Evolutionary conservation across 2,888 invertebrate species (phyloP).

Genomic region (Diabrotica balteata): DNA sequence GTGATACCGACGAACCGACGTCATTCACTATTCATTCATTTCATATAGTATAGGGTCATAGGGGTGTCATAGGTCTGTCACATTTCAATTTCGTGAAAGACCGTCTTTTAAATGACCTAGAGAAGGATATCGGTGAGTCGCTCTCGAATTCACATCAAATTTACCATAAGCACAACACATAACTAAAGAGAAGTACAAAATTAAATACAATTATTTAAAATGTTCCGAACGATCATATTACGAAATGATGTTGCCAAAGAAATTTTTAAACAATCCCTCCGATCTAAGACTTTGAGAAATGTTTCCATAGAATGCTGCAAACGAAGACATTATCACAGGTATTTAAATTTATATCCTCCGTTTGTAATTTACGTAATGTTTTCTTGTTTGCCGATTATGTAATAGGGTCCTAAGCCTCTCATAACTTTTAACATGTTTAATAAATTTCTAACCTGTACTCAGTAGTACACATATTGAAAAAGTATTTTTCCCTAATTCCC

Average conservation of each 20-base stretch:
- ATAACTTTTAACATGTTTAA: not conserved
- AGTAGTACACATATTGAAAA: not conserved
- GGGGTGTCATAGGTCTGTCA: conserved; percentile 18
- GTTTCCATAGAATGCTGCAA: conserved; percentile 65
- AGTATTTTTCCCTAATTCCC: no score
- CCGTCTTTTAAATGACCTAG: conserved; percentile 61
- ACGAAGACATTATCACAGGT: conserved; percentile 61
- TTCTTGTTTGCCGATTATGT: not conserved
- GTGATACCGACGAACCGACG: no score
- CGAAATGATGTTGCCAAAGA: conserved; percentile 73
- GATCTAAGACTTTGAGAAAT: conserved; percentile 68
- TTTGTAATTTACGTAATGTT: not conserved
- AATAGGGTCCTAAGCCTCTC: not conserved
- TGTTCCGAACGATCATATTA: conserved; percentile 77
- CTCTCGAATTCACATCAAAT: conserved; percentile 46
- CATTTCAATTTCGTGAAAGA: conserved; percentile 48
- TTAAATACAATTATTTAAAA: conserved; percentile 55
- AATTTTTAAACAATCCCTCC: conserved; percentile 67
- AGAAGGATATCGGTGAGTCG: conserved; percentile 47
- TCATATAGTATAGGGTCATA: no score
- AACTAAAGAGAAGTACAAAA: conserved; percentile 25
- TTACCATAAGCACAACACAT: conserved; percentile 26
- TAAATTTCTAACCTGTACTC: not conserved
- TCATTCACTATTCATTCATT: no score
- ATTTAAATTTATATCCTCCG: not conserved